These are phyloP conservation scores for Alca torda DNA, from an alignment of 2,797 vertebrate genomes.

Conservation along the genomic window DNA sequence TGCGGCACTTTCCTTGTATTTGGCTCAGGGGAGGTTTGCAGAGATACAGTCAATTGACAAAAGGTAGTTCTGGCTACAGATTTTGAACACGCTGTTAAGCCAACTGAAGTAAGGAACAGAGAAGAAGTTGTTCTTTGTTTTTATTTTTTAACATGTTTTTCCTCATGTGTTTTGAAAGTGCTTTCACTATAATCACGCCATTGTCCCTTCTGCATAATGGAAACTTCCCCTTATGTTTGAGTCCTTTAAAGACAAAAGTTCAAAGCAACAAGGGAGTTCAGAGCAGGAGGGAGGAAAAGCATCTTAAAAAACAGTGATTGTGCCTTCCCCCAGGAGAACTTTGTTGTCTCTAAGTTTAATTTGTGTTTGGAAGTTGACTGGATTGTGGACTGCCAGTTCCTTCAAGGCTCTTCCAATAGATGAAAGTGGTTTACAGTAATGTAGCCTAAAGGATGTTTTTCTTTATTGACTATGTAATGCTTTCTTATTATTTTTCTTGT, in stretches of 20 bases:
- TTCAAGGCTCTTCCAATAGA: not conserved
- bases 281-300: not conserved
- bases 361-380: not conserved
- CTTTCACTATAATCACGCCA: not conserved
- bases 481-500: not conserved
- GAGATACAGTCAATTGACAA: not conserved
- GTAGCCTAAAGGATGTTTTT: slow-evolving; percentile 11
- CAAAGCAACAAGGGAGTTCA: not conserved
- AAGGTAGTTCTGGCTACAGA: not conserved
- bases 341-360: slow-evolving; percentile 5
- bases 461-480: not conserved
- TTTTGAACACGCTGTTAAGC: not conserved
- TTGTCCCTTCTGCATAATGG: not conserved
- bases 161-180: not conserved
- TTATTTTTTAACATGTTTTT: not conserved
- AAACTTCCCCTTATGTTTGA: not conserved
- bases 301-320: not conserved
- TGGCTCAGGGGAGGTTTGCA: not conserved
- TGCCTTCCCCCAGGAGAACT: not conserved
- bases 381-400: not conserved
- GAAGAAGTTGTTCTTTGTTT: not conserved
- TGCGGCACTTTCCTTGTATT: not conserved
- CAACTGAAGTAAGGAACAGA: not conserved
- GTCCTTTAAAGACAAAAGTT: not conserved
- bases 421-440: slow-evolving; percentile 15